Evolutionary conservation across 2,797 vertebrate genomes (phyloP), one percentile per base, ranked within the genome.

Genomic region (Rhinogobio ventralis): DNA sequence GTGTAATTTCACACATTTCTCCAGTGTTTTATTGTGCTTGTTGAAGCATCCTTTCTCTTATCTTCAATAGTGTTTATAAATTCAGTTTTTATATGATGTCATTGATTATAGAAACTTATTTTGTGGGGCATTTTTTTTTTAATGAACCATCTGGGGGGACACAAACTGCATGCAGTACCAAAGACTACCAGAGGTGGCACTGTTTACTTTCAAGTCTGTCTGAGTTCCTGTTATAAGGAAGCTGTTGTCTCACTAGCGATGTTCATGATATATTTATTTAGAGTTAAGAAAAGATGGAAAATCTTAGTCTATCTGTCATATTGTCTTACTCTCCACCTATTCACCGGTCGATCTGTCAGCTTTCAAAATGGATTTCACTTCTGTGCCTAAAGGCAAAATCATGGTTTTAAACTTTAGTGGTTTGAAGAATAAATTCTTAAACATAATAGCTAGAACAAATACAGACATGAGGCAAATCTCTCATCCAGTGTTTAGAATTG

Each of bases 161-260:
- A 30, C 20, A 66, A 8, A 53, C 79, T 42, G 66, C 33, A 80
- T 28, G 30, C 11, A 33, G 30, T 82, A 33, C 14, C 33, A 5
- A 69, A 66, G 23, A 53, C n/a, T 39, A 85, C 79, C 85, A 88
- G 79, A 86, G 85, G n/a, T 36, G 87, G 87, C 83, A 85, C 62
- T 88, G 87, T 88, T 88, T 86, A 88, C 85, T 82, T 82, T 79
- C 72, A 85, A 86, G 76, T 79, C 49, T 73, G 20, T 23, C 2
- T 57, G 64, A 86, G 46, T 28, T 81, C 20, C 66, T 28, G 28
- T 60, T 67, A 30, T 77, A 51, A 46, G 45, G 5, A n/a, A 68
- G 36, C 36, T 10, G 49, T 57, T 83, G 19, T 39, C n/a, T 77
- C 49, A 74, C 42, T 74, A 11, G 19, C 23, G 14, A 67, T 42